Conservation (phyloP, 1,140 invertebrate species). For the Heliconius nattereri region DNA sequence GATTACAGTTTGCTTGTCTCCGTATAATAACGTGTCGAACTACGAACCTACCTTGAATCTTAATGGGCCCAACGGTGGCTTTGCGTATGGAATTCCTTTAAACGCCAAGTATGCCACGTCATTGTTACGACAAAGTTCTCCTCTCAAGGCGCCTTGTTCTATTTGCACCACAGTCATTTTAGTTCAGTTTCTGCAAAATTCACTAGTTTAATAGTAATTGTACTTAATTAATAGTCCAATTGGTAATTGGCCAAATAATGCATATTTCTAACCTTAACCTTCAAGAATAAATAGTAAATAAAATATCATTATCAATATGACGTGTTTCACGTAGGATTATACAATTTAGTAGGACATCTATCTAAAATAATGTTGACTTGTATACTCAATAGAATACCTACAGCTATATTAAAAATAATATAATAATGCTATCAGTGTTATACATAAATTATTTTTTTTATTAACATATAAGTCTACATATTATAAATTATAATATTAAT, state of each 20-base stretch:
- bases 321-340: background rate
- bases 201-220: background rate
- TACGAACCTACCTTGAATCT: constrained; percentile 79
- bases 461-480: too few species aligned
- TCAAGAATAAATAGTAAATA: background rate
- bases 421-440: too few species aligned
- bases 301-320: background rate
- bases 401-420: background rate
- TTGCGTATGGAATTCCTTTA: constrained; percentile 86
- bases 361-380: too few species aligned
- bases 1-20: background rate
- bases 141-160: constrained; percentile 72
- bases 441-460: too few species aligned
- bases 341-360: background rate
- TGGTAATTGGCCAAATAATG: constrained; percentile 29
- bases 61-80: constrained; percentile 83
- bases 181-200: constrained; percentile 26
- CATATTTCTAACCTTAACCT: constrained; percentile 24
- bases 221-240: background rate
- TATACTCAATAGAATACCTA: too few species aligned
- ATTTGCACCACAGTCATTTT: constrained; percentile 58
- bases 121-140: constrained; percentile 57
- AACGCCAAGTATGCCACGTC: constrained; percentile 81
- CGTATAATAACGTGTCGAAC: background rate
- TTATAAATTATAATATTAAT: too few species aligned